Conservation (phyloP, 2,888 invertebrate genomes). For the Lasioglossum lativentre region DNA sequence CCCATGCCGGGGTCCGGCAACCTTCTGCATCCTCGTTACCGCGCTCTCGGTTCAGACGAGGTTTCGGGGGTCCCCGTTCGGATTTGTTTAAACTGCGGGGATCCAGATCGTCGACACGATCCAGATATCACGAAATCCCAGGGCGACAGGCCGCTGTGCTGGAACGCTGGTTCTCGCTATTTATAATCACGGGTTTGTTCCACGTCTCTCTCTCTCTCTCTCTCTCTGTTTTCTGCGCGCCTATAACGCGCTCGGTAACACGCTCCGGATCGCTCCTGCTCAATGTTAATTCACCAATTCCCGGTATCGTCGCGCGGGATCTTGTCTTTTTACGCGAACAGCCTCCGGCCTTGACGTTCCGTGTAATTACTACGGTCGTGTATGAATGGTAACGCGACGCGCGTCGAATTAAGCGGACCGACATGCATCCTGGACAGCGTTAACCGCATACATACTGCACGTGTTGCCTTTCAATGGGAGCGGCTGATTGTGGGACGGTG, state of each 20-base stretch:
- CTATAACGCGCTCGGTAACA: too few species aligned
- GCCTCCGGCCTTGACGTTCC: slow-evolving; percentile 42
- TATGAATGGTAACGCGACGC: slow-evolving; percentile 22
- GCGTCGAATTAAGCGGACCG: slow-evolving; percentile 10
- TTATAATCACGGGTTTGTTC: slow-evolving; percentile 1
- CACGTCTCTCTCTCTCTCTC: too few species aligned
- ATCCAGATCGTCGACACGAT: slow-evolving; percentile 46
- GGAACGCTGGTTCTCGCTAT: slow-evolving; percentile 2
- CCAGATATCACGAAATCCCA: slow-evolving; percentile 52
- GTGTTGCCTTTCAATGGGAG: slow-evolving; percentile 13
- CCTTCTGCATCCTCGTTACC: slow-evolving; percentile 73
- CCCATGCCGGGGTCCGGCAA: slow-evolving; percentile 63
- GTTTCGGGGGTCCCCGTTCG: slow-evolving; percentile 57
- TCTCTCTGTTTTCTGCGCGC: too few species aligned
- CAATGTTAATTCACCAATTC: slow-evolving; percentile 59
- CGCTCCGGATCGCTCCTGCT: neutral
- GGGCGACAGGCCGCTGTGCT: neutral
- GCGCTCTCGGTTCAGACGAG: slow-evolving; percentile 12
- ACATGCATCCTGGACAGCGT: slow-evolving; percentile 8
- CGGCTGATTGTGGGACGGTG: slow-evolving; percentile 3
- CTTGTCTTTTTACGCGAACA: slow-evolving; percentile 33
- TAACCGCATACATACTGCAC: slow-evolving; percentile 5
- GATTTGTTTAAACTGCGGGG: slow-evolving; percentile 49
- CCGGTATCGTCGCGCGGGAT: slow-evolving; percentile 23
- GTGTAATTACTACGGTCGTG: slow-evolving; percentile 45